Base-by-base conservation (phyloP, 2,888 invertebrate species). In the Melanophora roralis region DNA sequence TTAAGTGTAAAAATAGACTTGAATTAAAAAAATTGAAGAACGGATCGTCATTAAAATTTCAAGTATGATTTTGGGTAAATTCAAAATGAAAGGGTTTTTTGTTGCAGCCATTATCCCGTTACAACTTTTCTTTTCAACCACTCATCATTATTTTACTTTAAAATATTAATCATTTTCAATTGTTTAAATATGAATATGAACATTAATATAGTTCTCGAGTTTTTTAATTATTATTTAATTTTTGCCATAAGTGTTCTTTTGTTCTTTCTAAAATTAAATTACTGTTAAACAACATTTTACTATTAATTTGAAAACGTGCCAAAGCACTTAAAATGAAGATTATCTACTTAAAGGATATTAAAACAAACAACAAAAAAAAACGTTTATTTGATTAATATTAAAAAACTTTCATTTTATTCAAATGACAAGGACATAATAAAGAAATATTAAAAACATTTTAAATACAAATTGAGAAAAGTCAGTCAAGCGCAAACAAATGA, bases 311-410 rank as follows among this genome's bases (percentile, higher is more conserved):
- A 51, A 72, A 79, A 72, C 80, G 75, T 80, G 72, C 55, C 75
- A 36, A 27, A 57, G 38, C 75, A 57, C 68, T 76, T 60, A 40
- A 72, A 68, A 67, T 49, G 7, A 36, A 72, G 80, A 80, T 80
- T 80, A 80, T 80, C 60, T 80, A 34, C 72, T 80, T 75, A 72
- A 72, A 65, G 62, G 57, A 12, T 55, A 72, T 60, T 69, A 68
- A 59, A 8, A 16, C 14, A 36, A 12, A 38, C 38, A 55, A 32
- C 23, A 16, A 27, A 38, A 45, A 34, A 19, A 53, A 59, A 27
- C n/a, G 2, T n/a, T n/a, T n/a, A n/a, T n/a, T n/a, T n/a, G n/a
- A n/a, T 51, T 19, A 75, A 75, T 60, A 53, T 23, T 40, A 16
- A 4, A 45, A 60, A 68, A 68, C 32, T 75, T 67, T 73, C 53